Percentiles rank a stretch among this genome's conserved stretches.
Evolutionary conservation across 2,888 invertebrate species (phyloP).

Genomic region (Phymatocera aterrima): DNA sequence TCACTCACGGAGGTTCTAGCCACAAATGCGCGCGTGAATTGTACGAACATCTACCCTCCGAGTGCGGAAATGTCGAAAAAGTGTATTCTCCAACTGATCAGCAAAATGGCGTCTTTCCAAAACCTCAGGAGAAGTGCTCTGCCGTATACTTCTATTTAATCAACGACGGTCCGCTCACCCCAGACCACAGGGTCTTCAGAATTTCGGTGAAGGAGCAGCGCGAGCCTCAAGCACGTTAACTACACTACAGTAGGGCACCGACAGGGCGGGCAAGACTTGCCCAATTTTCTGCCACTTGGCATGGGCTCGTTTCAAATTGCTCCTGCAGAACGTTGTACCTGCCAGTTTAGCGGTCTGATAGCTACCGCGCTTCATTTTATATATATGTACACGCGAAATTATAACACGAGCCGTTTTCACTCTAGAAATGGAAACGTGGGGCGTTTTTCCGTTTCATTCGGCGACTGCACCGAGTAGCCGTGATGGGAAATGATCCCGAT

Average conservation of each 20-base stretch:
- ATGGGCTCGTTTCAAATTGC: constrained; percentile 22
- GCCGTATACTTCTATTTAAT: constrained; percentile 11
- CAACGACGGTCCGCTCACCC: constrained; percentile 14
- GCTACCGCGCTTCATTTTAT: neutral
- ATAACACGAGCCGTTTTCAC: neutral
- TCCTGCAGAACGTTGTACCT: too few species aligned
- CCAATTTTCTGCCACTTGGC: constrained; percentile 28
- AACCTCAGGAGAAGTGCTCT: neutral
- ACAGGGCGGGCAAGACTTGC: neutral
- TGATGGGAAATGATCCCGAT: constrained; percentile 1
- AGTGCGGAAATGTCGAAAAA: too few species aligned
- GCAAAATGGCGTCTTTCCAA: neutral
- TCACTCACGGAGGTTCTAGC: too few species aligned
- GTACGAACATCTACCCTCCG: too few species aligned
- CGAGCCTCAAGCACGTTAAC: too few species aligned
- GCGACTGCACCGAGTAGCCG: neutral
- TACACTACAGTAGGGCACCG: too few species aligned
- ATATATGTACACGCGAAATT: neutral
- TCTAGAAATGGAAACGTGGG: neutral
- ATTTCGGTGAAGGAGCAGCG: neutral
- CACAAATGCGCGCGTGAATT: too few species aligned
- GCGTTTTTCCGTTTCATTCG: too few species aligned
- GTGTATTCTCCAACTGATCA: neutral
- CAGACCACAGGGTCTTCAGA: constrained; percentile 11
- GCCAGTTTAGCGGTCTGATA: too few species aligned